These are phyloP conservation scores for Sciurus vulgaris DNA, from an alignment of 2,797 vertebrate species.

Conservation along the genomic window DNA sequence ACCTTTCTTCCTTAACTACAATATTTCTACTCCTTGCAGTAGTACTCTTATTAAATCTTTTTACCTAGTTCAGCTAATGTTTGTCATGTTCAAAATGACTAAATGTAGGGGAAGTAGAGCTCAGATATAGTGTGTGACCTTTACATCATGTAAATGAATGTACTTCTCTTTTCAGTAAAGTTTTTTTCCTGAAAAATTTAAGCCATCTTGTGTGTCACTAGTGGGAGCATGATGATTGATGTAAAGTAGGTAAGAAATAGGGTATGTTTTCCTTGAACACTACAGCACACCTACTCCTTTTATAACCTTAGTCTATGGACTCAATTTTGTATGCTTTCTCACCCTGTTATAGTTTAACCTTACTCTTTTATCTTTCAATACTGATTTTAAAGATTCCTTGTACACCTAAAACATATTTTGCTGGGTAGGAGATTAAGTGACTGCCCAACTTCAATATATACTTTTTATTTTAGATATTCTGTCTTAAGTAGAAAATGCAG, in stretches of 20 bases:
- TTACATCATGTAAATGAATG: neutral
- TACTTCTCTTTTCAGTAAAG: neutral
- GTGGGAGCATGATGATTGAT: neutral
- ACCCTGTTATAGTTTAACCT: neutral
- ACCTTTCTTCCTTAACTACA: neutral
- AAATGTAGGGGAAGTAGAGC: neutral
- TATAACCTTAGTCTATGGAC: neutral
- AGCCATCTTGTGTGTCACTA: neutral
- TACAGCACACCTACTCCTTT: neutral
- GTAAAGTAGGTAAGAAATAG: neutral
- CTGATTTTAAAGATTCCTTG: slow-evolving; percentile 6
- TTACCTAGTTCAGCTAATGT: neutral
- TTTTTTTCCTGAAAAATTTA: slow-evolving; percentile 47
- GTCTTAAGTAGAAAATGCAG: neutral
- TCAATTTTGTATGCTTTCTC: neutral
- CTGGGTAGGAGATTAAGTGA: neutral
- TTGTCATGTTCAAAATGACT: neutral
- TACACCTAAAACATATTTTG: slow-evolving; percentile 50
- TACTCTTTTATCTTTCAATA: slow-evolving; percentile 17
- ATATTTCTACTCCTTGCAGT: neutral
- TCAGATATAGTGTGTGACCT: neutral
- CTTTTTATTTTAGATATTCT: neutral
- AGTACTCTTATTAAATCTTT: neutral
- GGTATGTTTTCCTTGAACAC: neutral
- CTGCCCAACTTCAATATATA: neutral